Evolutionary conservation across 2,888 invertebrate species (phyloP).

Genomic region (Protonemura montana): DNA sequence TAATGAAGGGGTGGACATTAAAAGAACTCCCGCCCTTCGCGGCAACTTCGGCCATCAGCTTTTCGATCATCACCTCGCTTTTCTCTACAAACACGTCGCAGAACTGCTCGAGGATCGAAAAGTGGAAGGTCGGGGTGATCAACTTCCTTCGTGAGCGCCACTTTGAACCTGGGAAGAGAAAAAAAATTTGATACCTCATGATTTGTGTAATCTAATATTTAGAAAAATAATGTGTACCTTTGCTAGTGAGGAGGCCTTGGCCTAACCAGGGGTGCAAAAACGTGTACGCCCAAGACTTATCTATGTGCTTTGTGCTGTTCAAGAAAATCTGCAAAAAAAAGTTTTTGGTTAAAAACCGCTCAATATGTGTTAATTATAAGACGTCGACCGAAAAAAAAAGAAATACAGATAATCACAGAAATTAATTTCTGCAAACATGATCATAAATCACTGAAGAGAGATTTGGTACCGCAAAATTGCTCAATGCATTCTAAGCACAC

Average conservation of each 20-base stretch:
- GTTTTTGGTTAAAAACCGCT: no score
- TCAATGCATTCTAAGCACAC: no score
- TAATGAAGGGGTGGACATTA: conserved; percentile 37
- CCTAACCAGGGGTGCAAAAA: conserved; percentile 53
- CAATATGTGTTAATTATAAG: no score
- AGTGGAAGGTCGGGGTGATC: conserved; percentile 46
- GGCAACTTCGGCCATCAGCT: not conserved
- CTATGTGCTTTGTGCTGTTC: conserved; percentile 21
- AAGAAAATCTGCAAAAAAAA: conserved; percentile 44
- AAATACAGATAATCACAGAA: no score
- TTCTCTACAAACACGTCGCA: conserved; percentile 43
- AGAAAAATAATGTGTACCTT: conserved; percentile 42
- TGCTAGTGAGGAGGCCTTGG: conserved; percentile 52
- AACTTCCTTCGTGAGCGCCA: conserved; percentile 46
- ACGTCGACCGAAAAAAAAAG: no score
- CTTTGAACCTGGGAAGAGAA: conserved; percentile 33
- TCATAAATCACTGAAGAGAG: no score
- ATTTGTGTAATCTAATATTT: not conserved
- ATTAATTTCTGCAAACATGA: no score
- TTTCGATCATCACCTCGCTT: conserved; percentile 36
- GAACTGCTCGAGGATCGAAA: conserved; percentile 42
- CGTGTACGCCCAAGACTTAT: conserved; percentile 49
- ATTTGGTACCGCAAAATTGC: no score
- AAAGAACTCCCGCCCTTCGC: not conserved
- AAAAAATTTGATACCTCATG: not conserved